Conservation (phyloP, 2,797 vertebrate genomes). For the Sebastes variabilis region DNA sequence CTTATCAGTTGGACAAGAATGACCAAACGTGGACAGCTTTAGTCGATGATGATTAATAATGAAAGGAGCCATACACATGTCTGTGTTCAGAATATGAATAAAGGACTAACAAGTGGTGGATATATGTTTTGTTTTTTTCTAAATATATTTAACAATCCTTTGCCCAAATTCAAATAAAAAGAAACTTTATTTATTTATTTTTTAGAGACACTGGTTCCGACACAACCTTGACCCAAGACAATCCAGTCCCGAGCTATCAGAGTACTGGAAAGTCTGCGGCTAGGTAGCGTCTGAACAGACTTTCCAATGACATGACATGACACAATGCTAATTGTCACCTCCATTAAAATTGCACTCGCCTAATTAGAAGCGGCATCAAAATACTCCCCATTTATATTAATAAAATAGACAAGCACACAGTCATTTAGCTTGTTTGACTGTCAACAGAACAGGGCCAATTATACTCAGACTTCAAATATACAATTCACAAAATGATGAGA, state of each 20-base stretch:
- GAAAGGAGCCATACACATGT: background rate
- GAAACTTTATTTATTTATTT: too few species aligned
- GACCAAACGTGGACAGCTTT: background rate
- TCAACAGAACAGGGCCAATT: conserved; percentile 3
- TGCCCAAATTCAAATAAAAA: background rate
- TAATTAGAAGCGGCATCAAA: background rate
- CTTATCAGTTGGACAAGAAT: background rate
- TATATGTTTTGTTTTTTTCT: background rate
- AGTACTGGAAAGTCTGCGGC: conserved; percentile 37
- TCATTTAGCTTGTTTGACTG: background rate
- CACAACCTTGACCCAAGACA: conserved; percentile 21
- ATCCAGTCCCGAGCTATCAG: conserved; percentile 20
- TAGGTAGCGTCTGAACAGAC: conserved; percentile 12
- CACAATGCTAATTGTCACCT: conserved; percentile 12
- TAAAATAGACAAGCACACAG: background rate
- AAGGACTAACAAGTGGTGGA: background rate
- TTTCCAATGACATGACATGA: conserved; percentile 25
- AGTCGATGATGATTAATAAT: background rate
- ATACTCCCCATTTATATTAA: background rate
- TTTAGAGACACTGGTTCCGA: background rate
- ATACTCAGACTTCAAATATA: background rate
- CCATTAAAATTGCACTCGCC: background rate
- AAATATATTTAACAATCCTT: background rate
- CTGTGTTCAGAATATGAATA: background rate
- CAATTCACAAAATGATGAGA: conserved; percentile 11